Evolutionary conservation across 2,888 invertebrate genomes (phyloP), one percentile per base, ranked within the genome.

Genomic region (Aporophyla lueneburgensis): DNA sequence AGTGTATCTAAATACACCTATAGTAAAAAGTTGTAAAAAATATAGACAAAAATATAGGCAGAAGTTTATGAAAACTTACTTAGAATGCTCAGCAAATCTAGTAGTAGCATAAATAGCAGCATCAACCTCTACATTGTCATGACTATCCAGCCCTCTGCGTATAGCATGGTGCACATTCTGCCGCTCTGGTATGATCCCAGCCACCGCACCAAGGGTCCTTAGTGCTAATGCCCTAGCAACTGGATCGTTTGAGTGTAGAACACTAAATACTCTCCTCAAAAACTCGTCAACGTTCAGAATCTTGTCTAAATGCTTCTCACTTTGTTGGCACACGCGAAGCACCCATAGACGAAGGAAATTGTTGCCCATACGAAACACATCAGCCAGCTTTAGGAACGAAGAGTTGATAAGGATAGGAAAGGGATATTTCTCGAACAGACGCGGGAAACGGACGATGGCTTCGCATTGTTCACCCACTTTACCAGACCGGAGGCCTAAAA

Each of bases 361-460:
- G 78, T 98, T 99, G 1, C 99, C 96, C 95, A 95, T 98, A 76
- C 99, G 98, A 95, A 99, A 99, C 9, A 99, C 98, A 95, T 99
- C 99, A 0, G 99, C 98, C 27, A 99, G 95, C 96, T 99, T 99
- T 33, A 99, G 94, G 86, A 99, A 98, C 0, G 99, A 99, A 0
- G 99, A 99, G 95, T 99, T 99, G 51, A 99, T 99, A 33, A 99
- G 96, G 91, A 99, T 99, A 0, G 99, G 99, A 95, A 99, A 99
- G 0, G 99, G 99, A 94, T 99, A 99, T 93, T 99, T 99, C 92
- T 99, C 99, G 94, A 99, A 99, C 0, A 99, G 96, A 53, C 98
- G 97, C 0, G 99, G 99, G 94, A 99, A 99, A 59, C 99, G 97
- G 0, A 99, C 99, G 87, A 99, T 99, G 0, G 99, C 99, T 95